These are phyloP conservation scores for Melanotaenia nigrans DNA, from an alignment of 2,797 vertebrate genomes.

Conservation along the genomic window DNA sequence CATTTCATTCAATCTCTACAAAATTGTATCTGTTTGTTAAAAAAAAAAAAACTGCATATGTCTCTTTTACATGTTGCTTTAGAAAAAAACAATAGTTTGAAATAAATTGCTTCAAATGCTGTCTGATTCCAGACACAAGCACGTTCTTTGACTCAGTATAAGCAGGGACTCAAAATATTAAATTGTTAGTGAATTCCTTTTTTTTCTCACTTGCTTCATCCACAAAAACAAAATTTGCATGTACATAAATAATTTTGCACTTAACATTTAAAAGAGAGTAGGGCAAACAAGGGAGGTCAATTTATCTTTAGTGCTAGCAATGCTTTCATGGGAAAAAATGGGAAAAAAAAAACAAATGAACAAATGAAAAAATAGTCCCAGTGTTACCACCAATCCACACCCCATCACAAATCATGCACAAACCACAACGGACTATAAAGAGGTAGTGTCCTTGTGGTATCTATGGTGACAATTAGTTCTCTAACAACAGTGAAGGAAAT, in stretches of 20 bases:
- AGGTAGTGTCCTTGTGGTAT: constrained; percentile 17
- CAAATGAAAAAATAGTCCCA: constrained; percentile 14
- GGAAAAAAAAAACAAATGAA: background rate
- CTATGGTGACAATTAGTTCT: constrained; percentile 35
- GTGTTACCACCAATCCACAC: constrained; percentile 1
- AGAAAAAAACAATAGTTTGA: too few species aligned
- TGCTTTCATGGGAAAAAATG: constrained; percentile 22
- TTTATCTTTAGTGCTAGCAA: constrained; percentile 31
- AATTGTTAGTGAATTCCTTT: too few species aligned
- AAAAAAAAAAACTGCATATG: too few species aligned
- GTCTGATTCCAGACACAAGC: too few species aligned
- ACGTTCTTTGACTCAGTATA: too few species aligned
- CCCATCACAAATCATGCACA: constrained; percentile 20
- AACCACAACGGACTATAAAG: constrained; percentile 32
- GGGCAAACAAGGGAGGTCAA: constrained; percentile 30
- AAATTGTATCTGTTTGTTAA: too few species aligned
- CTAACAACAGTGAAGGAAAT: constrained; percentile 10
- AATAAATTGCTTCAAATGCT: too few species aligned
- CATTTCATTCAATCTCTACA: too few species aligned
- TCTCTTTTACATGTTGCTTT: too few species aligned
- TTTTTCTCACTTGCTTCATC: too few species aligned
- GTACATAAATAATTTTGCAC: constrained; percentile 36
- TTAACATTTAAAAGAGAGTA: constrained; percentile 25
- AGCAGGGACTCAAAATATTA: too few species aligned
- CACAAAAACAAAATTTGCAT: constrained; percentile 21